These are phyloP conservation scores for honey bee (Apis mellifera) DNA, from an alignment of 1,140 invertebrate genomes.

Conservation along the genomic window Amel_HAv3.1 CM009943.2:2689501-2690000, in stretches of 20 bases:
- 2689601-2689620: slow-evolving; percentile 80
- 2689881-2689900: slow-evolving; percentile 48
- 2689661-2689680: slow-evolving; percentile 78
- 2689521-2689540: slow-evolving; percentile 78
- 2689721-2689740: background rate
- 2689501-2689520: slow-evolving; percentile 80
- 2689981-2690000: slow-evolving; percentile 53
- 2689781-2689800: background rate
- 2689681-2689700: slow-evolving; percentile 44
- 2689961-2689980: slow-evolving; percentile 27
- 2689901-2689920: slow-evolving; percentile 48
- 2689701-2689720: background rate
- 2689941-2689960: slow-evolving; percentile 51
- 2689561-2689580: slow-evolving; percentile 81
- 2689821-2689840: no score
- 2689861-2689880: background rate
- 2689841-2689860: background rate
- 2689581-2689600: slow-evolving; percentile 72
- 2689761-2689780: no score
- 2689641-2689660: slow-evolving; percentile 79
- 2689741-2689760: no score
- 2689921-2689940: slow-evolving; percentile 36
- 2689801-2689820: no score
- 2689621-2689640: slow-evolving; percentile 80
- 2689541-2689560: slow-evolving; percentile 80